phyloP scores from a whole-genome alignment of 2,113 vertebrate genomes.

The Puma concolor region DNA sequence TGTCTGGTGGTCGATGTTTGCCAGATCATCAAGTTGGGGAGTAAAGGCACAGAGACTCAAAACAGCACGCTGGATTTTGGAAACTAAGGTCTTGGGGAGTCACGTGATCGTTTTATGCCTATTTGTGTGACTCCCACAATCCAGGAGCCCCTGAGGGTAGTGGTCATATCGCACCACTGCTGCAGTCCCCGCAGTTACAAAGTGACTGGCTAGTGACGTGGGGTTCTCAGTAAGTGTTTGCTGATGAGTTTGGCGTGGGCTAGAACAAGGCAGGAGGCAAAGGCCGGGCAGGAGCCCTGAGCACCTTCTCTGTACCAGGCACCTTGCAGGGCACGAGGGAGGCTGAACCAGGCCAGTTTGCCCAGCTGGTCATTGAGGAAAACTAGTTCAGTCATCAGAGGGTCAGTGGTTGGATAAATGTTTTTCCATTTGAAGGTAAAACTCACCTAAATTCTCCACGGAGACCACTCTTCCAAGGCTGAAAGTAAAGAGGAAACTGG shows the following conservation, averaged over 20 bases:
- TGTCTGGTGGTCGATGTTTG: neutral
- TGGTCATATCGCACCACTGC: neutral
- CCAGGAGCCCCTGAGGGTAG: neutral
- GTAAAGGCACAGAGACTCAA: neutral
- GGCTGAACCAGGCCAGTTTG: neutral
- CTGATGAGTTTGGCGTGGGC: neutral
- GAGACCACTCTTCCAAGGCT: constrained; percentile 64
- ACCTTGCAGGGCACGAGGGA: neutral
- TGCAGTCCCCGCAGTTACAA: neutral
- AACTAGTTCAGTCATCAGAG: neutral
- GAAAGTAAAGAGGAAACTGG: constrained; percentile 55
- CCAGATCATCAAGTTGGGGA: neutral
- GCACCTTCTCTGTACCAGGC: neutral
- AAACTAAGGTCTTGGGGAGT: neutral
- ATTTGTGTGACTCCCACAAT: neutral
- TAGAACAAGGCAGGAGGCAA: neutral
- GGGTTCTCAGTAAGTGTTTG: neutral
- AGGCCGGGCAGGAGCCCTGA: accelerated
- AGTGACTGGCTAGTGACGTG: neutral
- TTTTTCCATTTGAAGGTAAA: neutral
- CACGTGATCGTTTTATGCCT: neutral
- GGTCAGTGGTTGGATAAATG: neutral
- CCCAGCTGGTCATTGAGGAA: neutral
- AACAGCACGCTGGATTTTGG: neutral
- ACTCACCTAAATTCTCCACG: constrained; percentile 64